Conservation (phyloP, 2,797 vertebrate species). For the Rhinichthys osculus region DNA sequence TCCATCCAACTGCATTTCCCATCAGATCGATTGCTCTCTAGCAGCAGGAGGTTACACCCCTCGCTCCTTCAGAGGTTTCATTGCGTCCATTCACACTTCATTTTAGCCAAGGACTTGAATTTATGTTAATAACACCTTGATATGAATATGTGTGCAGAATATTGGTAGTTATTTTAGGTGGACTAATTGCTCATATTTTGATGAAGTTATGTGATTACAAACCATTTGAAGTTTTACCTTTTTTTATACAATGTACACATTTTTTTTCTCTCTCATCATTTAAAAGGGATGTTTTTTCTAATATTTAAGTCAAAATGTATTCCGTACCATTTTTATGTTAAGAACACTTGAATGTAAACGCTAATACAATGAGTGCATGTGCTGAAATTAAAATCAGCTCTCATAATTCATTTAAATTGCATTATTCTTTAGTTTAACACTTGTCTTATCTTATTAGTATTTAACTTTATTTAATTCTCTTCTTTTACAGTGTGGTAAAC, state of each 20-base stretch:
- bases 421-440: neutral
- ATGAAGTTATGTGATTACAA: neutral
- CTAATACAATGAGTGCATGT: neutral
- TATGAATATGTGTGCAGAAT: neutral
- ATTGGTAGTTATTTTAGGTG: neutral
- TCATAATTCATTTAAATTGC: neutral
- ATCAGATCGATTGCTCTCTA: neutral
- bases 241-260: neutral
- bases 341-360: neutral
- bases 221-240: neutral
- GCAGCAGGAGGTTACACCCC: neutral
- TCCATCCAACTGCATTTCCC: conserved; percentile 1
- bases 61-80: neutral
- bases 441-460: neutral
- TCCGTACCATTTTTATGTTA: neutral
- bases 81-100: neutral
- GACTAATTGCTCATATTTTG: neutral
- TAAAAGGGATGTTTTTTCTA: neutral
- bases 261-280: neutral
- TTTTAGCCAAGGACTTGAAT: conserved; percentile 18
- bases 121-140: conserved; percentile 10
- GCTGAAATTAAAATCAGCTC: neutral
- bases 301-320: neutral
- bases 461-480: neutral
- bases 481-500: neutral